Conservation (phyloP, 2,113 vertebrate species). For the Trochalopteron elliotii region DNA sequence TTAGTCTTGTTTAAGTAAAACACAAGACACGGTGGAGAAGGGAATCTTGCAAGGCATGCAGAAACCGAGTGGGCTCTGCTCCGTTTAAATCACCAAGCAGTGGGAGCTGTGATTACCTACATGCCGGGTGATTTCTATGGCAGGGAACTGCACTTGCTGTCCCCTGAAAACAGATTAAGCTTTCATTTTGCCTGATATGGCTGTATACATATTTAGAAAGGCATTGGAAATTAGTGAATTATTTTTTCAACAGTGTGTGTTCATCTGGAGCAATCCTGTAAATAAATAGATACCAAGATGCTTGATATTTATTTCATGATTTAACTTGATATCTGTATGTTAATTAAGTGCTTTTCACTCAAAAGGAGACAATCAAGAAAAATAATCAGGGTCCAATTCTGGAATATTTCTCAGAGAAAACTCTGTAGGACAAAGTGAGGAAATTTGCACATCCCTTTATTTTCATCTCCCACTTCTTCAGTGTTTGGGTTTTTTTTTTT, state of each 20-base stretch:
- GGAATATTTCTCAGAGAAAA: background rate
- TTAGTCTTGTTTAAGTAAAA: background rate
- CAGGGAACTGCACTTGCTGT: background rate
- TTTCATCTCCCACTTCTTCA: background rate
- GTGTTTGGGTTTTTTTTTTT: background rate
- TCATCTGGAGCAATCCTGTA: background rate
- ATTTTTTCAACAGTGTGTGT: background rate
- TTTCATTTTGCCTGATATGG: background rate
- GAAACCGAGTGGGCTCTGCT: background rate
- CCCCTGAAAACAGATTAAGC: background rate
- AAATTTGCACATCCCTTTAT: background rate
- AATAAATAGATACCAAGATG: background rate
- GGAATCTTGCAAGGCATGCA: background rate
- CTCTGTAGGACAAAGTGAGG: background rate
- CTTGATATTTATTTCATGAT: background rate
- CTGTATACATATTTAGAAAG: background rate
- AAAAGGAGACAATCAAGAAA: background rate
- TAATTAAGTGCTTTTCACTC: background rate
- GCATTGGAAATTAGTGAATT: background rate
- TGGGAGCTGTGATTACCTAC: slow-evolving; percentile 20
- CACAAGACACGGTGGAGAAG: background rate
- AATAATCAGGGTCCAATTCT: background rate
- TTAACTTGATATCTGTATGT: background rate
- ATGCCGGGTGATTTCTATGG: background rate
- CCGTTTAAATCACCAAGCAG: background rate